phyloP scores from a whole-genome alignment of 2,797 vertebrate genomes.

The Acanthiza pusilla region DNA sequence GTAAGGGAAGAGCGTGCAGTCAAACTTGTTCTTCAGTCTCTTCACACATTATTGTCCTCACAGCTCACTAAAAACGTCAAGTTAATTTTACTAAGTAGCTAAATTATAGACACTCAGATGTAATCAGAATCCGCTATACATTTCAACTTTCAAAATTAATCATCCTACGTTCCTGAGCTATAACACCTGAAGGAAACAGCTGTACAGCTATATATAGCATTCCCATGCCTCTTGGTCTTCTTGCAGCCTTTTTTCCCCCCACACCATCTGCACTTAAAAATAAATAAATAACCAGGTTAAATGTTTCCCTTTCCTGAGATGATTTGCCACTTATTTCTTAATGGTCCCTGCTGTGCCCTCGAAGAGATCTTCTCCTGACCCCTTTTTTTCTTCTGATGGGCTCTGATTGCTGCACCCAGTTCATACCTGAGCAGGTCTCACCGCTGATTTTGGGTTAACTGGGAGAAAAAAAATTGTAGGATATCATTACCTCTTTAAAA shows the following conservation, averaged over 20 bases:
- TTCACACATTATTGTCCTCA: slow-evolving; percentile 66
- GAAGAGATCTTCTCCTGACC: neutral
- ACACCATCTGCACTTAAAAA: slow-evolving; percentile 32
- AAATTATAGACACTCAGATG: slow-evolving; percentile 72
- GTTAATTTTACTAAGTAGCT: slow-evolving; percentile 75
- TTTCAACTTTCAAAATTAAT: slow-evolving; percentile 66
- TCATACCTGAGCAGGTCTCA: neutral
- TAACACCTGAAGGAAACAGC: slow-evolving; percentile 66
- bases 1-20: slow-evolving; percentile 17
- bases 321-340: neutral
- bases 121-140: slow-evolving; percentile 59
- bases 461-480: neutral
- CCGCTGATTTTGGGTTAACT: neutral
- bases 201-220: slow-evolving; percentile 32
- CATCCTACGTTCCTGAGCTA: slow-evolving; percentile 14
- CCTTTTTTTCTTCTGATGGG: neutral
- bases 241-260: neutral
- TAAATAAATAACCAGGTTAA: neutral
- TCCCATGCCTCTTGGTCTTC: neutral
- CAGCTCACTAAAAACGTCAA: slow-evolving; percentile 54
- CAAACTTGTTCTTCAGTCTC: slow-evolving; percentile 25
- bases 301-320: neutral
- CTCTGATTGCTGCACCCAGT: neutral
- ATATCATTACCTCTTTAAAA: slow-evolving; percentile 8
- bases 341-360: neutral